Base-by-base conservation (phyloP, 1,140 invertebrate species). In the Diplogasteroides magnus region DNA sequence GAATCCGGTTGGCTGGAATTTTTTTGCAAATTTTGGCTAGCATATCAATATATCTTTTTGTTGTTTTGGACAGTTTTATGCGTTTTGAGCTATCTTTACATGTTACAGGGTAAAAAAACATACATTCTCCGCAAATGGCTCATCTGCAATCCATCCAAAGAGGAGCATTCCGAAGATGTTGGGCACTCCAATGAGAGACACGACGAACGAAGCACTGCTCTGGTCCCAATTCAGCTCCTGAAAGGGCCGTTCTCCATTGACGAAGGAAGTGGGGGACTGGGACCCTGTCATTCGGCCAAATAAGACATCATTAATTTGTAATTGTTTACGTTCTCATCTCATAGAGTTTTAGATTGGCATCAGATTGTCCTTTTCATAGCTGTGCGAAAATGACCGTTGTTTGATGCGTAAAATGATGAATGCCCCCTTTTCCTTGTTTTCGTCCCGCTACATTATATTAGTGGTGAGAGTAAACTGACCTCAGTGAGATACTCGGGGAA, bases 401-500 rank as follows among this genome's bases (percentile, higher is more conserved):
- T 29, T 2, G 3, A 64, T n/a, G 15, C 32, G 63, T 19, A 15
- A 14, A 13, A 59, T 3, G 23, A 60, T 61, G 1, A 69, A 48
- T 2, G 15, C 67, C 3, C 31, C 31, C 62, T 15, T 11, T 15
- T 2, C 11, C 2, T 19, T 19, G 31, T 55, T 1, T 15, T 14
- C 6, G 11, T 27, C n/a, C 64, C 25, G 2, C n/a, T 13, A 26
- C 6, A 29, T 26, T 13, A 6, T 6, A 29, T 29, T 26, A 13
- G 23, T 60, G 6, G 59, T 23, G 28, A 11, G 13, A 13, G 23
- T 26, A 60, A 26, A 0, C 64, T n/a, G 2, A 25, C 29, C 6
- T 71, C 69, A 25, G 55, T 32, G 1, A 25, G 29, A 19, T 65
- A 63, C 6, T 71, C 69, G 48, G 58, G 64, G 31, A 65, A 61